Conservation (phyloP, 2,113 vertebrate species). For the Donacobius atricapilla region DNA sequence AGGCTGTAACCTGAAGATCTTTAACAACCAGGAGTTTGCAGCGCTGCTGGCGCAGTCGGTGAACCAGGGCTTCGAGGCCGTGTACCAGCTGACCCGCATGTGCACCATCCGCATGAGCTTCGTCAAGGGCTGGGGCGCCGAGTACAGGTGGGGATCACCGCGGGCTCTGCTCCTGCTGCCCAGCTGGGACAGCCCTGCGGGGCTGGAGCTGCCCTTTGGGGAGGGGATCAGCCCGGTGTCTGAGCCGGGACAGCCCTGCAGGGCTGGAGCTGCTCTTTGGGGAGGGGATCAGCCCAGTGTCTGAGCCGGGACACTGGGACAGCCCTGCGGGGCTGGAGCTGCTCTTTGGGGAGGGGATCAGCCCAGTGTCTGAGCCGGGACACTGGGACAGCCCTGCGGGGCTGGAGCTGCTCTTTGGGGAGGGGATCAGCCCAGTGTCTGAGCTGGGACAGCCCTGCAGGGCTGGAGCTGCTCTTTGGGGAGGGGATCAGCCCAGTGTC, state of each 20-base stretch:
- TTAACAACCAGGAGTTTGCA: slow-evolving; percentile 98
- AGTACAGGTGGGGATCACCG: slow-evolving; percentile 82
- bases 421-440: not conserved
- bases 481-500: not conserved
- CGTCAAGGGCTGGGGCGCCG: slow-evolving; percentile 97
- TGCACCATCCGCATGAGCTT: slow-evolving; percentile 99
- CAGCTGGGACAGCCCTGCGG: not conserved
- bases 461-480: not conserved
- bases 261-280: not conserved
- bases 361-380: too few species aligned
- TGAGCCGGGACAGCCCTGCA: not conserved
- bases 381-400: not conserved
- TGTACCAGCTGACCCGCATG: slow-evolving; percentile 98
- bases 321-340: not conserved
- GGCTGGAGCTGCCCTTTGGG: too few species aligned
- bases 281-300: not conserved
- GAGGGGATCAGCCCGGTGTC: not conserved
- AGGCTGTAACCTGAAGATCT: slow-evolving; percentile 99
- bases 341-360: too few species aligned
- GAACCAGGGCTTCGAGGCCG: slow-evolving; percentile 97
- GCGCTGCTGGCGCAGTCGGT: slow-evolving; percentile 96
- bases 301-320: fast-evolving
- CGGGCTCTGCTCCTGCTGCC: too few species aligned
- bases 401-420: too few species aligned
- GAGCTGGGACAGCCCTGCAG: not conserved